phyloP scores from a whole-genome alignment of 2,888 invertebrate species.

The Saturnia japonica region DNA sequence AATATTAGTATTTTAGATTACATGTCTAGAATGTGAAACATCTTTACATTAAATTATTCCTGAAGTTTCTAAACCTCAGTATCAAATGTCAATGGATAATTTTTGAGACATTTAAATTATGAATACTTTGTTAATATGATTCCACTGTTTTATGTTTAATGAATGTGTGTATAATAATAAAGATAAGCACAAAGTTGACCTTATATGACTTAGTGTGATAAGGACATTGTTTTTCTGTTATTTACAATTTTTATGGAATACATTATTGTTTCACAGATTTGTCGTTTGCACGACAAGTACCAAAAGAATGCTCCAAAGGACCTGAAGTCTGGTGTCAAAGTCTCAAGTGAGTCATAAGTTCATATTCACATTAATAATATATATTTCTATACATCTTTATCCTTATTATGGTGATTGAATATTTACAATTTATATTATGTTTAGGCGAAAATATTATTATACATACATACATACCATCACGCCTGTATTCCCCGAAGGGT shows the following conservation, averaged over 20 bases:
- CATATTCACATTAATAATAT: neutral
- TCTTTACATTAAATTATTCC: neutral
- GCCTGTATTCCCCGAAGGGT: too few species aligned
- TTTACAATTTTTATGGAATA: constrained; percentile 24
- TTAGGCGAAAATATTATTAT: too few species aligned
- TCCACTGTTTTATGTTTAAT: neutral
- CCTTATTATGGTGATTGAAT: neutral
- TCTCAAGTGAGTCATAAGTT: constrained; percentile 57
- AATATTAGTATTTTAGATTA: too few species aligned
- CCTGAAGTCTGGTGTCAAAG: constrained; percentile 70
- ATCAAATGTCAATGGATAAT: neutral
- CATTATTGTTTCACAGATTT: constrained; percentile 55
- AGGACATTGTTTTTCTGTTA: constrained; percentile 19
- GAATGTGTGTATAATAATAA: neutral
- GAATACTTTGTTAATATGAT: constrained; percentile 1
- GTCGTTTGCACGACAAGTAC: constrained; percentile 65
- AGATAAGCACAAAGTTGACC: constrained; percentile 39
- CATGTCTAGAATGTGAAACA: neutral
- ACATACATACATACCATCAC: too few species aligned
- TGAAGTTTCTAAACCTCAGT: neutral
- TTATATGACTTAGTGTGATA: constrained; percentile 28
- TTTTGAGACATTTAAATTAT: neutral
- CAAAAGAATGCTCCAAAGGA: constrained; percentile 72
- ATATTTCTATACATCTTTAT: neutral
- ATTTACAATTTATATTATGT: too few species aligned